phyloP scores from a whole-genome alignment of 2,113 vertebrate species.

The Equus przewalskii region DNA sequence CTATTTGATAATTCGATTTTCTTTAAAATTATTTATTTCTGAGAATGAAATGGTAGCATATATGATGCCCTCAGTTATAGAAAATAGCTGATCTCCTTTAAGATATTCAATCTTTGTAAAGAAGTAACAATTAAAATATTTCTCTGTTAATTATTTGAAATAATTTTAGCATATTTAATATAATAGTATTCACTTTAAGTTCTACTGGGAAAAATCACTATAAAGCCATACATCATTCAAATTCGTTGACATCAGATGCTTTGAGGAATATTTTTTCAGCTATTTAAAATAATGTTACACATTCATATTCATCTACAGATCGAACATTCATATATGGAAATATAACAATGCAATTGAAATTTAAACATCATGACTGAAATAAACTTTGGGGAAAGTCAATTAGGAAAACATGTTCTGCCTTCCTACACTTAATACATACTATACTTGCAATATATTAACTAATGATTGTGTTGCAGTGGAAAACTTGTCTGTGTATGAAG shows the following conservation, averaged over 20 bases:
- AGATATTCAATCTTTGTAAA: neutral
- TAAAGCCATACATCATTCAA: conserved; percentile 53
- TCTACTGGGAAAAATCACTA: neutral
- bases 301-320: conserved; percentile 21
- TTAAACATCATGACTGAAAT: conserved; percentile 34
- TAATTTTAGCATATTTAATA: conserved; percentile 26
- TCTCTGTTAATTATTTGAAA: conserved; percentile 19
- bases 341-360: conserved; percentile 59
- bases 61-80: neutral
- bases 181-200: neutral
- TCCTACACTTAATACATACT: neutral
- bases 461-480: neutral
- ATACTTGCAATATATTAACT: neutral
- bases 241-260: neutral
- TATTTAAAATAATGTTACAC: conserved; percentile 30
- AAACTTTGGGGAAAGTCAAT: conserved; percentile 18
- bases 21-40: neutral
- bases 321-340: conserved; percentile 12
- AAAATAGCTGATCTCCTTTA: neutral
- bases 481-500: neutral
- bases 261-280: conserved; percentile 30
- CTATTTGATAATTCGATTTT: too few relatives aligned
- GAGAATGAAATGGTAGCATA: neutral
- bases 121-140: conserved; percentile 7
- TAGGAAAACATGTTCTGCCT: conserved; percentile 40